These are phyloP conservation scores for Myiagra hebetior DNA, from an alignment of 2,113 vertebrate genomes.

Conservation along the genomic window DNA sequence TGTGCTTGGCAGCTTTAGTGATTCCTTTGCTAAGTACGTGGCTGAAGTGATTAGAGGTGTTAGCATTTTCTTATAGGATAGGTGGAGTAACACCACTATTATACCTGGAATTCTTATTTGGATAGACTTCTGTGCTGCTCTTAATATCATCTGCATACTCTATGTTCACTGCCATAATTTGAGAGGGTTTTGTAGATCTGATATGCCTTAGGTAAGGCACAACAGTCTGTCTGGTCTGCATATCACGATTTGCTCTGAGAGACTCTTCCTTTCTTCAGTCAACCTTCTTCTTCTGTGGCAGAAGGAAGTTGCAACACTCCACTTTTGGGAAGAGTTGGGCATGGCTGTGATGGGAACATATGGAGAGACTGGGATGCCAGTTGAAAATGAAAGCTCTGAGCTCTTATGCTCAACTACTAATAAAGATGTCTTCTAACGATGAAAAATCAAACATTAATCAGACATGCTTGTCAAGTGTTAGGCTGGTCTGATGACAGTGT, in stretches of 20 bases:
- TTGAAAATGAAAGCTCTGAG: not conserved
- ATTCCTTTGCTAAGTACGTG: not conserved
- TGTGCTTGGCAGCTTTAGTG: not conserved
- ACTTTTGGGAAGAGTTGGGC: not conserved
- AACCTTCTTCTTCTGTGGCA: not conserved
- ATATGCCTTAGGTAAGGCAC: too few species aligned
- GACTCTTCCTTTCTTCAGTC: not conserved
- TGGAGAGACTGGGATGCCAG: not conserved
- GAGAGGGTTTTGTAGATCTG: not conserved
- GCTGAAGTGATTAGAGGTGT: not conserved
- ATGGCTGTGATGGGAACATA: not conserved
- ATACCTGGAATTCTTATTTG: not conserved
- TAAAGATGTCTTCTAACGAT: not conserved
- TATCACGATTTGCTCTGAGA: not conserved
- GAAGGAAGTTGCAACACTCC: not conserved
- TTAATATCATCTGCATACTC: not conserved
- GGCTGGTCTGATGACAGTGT: not conserved
- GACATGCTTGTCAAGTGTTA: not conserved
- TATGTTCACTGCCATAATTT: rapidly evolving
- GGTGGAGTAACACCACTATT: not conserved
- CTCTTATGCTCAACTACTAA: not conserved
- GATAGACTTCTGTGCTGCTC: not conserved
- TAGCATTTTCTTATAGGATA: not conserved
- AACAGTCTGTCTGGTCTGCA: not conserved
- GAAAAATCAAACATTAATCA: not conserved